Conservation (phyloP, 1,140 invertebrate genomes). For the Drosophila varians region DNA sequence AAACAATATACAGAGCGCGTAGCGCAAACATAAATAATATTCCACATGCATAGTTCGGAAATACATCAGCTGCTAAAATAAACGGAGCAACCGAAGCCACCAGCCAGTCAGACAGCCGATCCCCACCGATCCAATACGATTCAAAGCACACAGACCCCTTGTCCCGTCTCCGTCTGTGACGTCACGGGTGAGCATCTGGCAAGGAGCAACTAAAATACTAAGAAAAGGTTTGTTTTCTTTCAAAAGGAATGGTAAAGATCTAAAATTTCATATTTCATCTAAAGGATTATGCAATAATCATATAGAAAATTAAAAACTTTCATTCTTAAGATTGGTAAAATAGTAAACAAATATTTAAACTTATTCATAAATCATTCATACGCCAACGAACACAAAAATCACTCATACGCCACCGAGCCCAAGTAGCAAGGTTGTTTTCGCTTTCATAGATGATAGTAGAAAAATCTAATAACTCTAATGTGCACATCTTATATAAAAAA, state of each 20-base stretch:
- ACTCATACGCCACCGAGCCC: not conserved
- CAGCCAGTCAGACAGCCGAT: constrained; percentile 4
- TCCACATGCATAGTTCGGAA: constrained; percentile 38
- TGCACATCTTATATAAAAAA: too few species aligned
- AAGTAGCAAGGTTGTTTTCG: too few species aligned
- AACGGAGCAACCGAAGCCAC: constrained; percentile 22
- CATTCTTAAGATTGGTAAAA: not conserved
- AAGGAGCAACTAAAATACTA: constrained; percentile 19
- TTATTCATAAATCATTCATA: not conserved
- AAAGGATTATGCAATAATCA: too few species aligned
- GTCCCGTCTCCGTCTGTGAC: constrained; percentile 17
- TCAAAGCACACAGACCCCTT: not conserved
- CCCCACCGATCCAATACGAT: not conserved
- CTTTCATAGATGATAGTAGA: too few species aligned
- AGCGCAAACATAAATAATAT: constrained; percentile 50
- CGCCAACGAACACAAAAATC: not conserved
- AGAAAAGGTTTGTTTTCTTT: constrained; percentile 27
- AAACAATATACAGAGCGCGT: constrained; percentile 46
- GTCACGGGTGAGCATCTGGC: constrained; percentile 50
- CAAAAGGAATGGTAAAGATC: not conserved
- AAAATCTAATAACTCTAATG: too few species aligned
- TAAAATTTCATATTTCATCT: too few species aligned
- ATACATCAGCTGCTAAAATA: constrained; percentile 51
- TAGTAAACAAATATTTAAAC: too few species aligned
- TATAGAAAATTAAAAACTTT: not conserved